A percentile compares a stretch with the other conserved stretches of the same genome.
Conservation (phyloP, 2,113 vertebrate genomes). For the Corydoras maculifer region DNA sequence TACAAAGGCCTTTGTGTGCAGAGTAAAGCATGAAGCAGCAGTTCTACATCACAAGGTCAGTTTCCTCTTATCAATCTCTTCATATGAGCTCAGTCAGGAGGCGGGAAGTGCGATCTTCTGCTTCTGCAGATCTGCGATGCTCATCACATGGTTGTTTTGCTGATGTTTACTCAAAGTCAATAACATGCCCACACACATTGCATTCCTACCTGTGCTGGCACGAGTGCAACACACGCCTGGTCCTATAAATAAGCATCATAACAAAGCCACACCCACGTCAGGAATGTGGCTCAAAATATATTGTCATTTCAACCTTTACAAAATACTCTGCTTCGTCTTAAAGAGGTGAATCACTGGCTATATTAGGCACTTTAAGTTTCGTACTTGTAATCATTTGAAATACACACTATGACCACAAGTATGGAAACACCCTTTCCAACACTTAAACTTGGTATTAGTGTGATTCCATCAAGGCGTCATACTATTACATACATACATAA, state of each 20-base stretch:
- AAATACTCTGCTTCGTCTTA: too few relatives aligned
- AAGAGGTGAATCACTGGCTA: too few relatives aligned
- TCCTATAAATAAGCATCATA: conserved; percentile 3
- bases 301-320: too few relatives aligned
- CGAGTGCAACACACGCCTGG: neutral
- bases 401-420: too few relatives aligned
- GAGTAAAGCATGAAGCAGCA: neutral
- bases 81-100: neutral
- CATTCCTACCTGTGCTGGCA: neutral
- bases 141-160: neutral
- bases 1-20: conserved; percentile 14
- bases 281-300: too few relatives aligned
- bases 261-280: neutral
- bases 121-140: neutral
- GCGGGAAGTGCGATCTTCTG: neutral
- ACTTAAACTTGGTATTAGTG: too few relatives aligned
- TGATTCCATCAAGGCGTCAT: too few relatives aligned
- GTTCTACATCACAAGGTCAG: neutral
- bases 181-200: neutral
- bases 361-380: too few relatives aligned
- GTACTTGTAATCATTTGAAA: too few relatives aligned
- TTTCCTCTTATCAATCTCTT: neutral
- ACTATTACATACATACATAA: too few relatives aligned
- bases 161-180: neutral
- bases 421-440: too few relatives aligned